Base-by-base conservation (phyloP, 2,113 vertebrate genomes). In the Oreochromis aureus region DNA sequence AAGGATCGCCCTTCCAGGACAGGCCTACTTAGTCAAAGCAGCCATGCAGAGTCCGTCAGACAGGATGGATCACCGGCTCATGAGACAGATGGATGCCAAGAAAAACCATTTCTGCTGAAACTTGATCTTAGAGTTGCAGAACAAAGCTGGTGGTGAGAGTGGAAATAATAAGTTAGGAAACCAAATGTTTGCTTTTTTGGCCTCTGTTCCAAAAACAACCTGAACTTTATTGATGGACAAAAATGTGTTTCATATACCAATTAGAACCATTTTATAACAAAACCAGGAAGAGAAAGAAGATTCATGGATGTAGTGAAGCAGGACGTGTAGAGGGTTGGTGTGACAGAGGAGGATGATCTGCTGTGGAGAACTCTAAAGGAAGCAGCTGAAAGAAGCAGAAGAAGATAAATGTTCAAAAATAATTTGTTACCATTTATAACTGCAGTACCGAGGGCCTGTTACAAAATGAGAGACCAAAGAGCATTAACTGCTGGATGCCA, bases 21-120 rank as follows among this genome's bases (percentile, higher is more conserved):
- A 44, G 66, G 13, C 39, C 39, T 24, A 44, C 39, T 16, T 44
- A 44, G 39, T 44, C 39, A 44, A 41, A 69, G 19, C 36, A 69
- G 34, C 36, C 63, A 69, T 41, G 19, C 61, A 22, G 34, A 69
- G 4, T 13, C 19, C n/a, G 2, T n/a, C 34, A 39, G 61, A 22
- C 1, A 39, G 34, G 61, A 39, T 0, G 10, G 34, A 1, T 39
- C 61, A 39, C 34, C 6, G 4, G 0, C 59, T 1, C 59, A 34
- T 34, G 18, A 66, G 61, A 66, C 6, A 22, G 19, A 66, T 39
- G 34, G 11, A 69, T 39, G 34, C n/a, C 61, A 69, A 69, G 18
- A 63, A 9, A 63, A 44, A 71, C 0, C n/a, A 24, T 22, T 44
- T 71, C 66, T 71, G 66, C 66, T 71, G 36, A 71, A 71, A 71